Percentiles rank a stretch among this genome's conserved stretches.
Evolutionary conservation across 2,888 invertebrate genomes (phyloP).

Genomic region (Syritta pipiens): DNA sequence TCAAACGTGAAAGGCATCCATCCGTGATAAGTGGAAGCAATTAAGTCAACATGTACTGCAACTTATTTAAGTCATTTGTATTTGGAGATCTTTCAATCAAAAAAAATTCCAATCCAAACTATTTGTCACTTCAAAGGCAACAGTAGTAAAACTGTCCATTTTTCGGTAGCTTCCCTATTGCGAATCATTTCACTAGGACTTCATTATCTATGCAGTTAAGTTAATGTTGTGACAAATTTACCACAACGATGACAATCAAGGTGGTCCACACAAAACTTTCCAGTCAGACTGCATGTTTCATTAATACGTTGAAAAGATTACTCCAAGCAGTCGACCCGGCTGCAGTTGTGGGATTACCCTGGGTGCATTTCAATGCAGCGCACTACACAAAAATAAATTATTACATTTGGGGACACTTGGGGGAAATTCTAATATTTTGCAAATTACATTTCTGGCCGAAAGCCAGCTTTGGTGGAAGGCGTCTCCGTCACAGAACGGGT

Average conservation of each 20-base stretch:
- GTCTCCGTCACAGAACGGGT: too few species aligned
- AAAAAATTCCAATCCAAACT: too few species aligned
- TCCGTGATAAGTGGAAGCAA: too few species aligned
- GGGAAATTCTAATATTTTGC: constrained; percentile 62
- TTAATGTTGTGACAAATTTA: constrained; percentile 65
- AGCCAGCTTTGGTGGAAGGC: constrained; percentile 59
- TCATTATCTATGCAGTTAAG: constrained; percentile 52
- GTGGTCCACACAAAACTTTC: constrained; percentile 42
- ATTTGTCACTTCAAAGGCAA: too few species aligned
- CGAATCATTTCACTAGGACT: constrained; percentile 29
- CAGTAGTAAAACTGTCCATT: too few species aligned
- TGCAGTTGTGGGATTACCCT: background rate
- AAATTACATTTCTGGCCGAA: constrained; percentile 65
- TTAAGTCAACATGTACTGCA: too few species aligned
- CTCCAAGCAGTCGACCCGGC: background rate
- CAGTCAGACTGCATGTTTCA: constrained; percentile 55
- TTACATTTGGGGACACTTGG: constrained; percentile 29
- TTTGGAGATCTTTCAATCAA: too few species aligned
- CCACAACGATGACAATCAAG: constrained; percentile 66
- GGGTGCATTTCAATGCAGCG: background rate
- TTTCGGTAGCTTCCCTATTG: constrained; percentile 43
- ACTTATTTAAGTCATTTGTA: too few species aligned
- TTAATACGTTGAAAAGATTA: constrained; percentile 45
- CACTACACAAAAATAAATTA: constrained; percentile 57
- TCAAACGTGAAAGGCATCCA: too few species aligned